Evolutionary conservation across 2,797 vertebrate genomes (phyloP), one percentile per base, ranked within the genome.

Genomic region (Eremophila alpestris): DNA sequence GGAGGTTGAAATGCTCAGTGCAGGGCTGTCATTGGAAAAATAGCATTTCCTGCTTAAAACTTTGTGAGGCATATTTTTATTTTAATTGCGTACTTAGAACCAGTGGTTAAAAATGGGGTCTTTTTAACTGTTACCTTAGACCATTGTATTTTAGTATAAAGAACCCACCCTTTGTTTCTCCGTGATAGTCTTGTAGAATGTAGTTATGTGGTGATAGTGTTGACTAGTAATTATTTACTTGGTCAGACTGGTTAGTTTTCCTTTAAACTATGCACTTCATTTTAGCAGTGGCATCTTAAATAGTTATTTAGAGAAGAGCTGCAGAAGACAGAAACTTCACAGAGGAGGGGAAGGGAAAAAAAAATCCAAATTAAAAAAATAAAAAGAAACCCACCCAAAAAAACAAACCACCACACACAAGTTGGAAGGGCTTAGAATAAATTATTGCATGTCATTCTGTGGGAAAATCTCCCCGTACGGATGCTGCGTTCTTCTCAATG

Each of bases 401-500:
- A 48, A 48, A 6, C 40, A 63, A 63, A 13, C 8, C 86, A 76
- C 83, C 74, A 51, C 87, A 94, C 46, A 56, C 71, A 93, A 76
- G 52, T 38, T 94, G 83, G 87, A 96, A 91, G 48, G 87, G 90
- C 88, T 97, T 95, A 93, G 79, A 94, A 95, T 96, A 95, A 96
- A 94, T 86, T 91, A 96, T 94, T 94, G 78, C 71, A 77, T 86
- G 80, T 90, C 88, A 96, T 93, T 95, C 67, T 95, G 77, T 69
- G 91, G 87, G 96, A 95, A 84, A 87, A 56, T 94, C 85, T 87
- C 85, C 83, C 87, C 10, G 34, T 90, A 94, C 24, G 65, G 93
- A 68, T 17, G 60, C 60, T 83, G 81, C 41, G 70, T 60, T 95
- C 92, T 29, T 96, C 49, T 0, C 87, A 94, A 86, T 16, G 64